These are phyloP conservation scores for Anguilla pacifica DNA, from an alignment of 2,797 vertebrate genomes.

Conservation along the genomic window DNA sequence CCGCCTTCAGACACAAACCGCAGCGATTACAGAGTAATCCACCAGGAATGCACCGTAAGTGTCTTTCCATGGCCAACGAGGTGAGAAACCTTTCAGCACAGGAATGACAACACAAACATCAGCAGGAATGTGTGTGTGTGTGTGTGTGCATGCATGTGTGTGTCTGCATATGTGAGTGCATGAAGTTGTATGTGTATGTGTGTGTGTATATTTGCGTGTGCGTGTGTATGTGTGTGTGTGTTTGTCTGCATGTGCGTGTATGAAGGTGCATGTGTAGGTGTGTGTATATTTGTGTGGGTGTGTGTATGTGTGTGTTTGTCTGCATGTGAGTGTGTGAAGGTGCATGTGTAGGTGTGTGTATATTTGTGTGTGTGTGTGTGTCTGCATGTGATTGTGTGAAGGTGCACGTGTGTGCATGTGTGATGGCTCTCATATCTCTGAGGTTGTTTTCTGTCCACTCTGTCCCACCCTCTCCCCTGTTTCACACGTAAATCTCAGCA, in stretches of 20 bases:
- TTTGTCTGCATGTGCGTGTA: not conserved
- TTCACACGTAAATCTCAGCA: conserved; percentile 62
- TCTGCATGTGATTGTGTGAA: not conserved
- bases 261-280: not conserved
- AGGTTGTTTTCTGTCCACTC: conserved; percentile 7
- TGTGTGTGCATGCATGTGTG: not conserved
- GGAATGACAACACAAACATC: conserved; percentile 54
- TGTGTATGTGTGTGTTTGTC: not conserved
- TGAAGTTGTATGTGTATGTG: not conserved
- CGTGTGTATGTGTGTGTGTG: not conserved
- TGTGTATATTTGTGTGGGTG: not conserved
- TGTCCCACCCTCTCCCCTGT: conserved; percentile 44
- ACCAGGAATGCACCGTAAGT: conserved; percentile 72
- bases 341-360: not conserved
- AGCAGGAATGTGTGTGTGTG: not conserved
- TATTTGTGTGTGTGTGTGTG: not conserved
- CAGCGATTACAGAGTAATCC: conserved; percentile 72
- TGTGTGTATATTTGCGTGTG: not conserved
- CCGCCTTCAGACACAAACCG: conserved; percentile 63
- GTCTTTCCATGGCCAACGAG: conserved; percentile 68
- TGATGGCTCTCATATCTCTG: not conserved
- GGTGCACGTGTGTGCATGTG: not conserved
- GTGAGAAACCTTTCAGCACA: conserved; percentile 65
- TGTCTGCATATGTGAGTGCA: not conserved
- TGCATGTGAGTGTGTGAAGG: not conserved